These are phyloP conservation scores for Campylomormyrus numenius DNA, from an alignment of 2,113 vertebrate genomes.

Conservation along the genomic window DNA sequence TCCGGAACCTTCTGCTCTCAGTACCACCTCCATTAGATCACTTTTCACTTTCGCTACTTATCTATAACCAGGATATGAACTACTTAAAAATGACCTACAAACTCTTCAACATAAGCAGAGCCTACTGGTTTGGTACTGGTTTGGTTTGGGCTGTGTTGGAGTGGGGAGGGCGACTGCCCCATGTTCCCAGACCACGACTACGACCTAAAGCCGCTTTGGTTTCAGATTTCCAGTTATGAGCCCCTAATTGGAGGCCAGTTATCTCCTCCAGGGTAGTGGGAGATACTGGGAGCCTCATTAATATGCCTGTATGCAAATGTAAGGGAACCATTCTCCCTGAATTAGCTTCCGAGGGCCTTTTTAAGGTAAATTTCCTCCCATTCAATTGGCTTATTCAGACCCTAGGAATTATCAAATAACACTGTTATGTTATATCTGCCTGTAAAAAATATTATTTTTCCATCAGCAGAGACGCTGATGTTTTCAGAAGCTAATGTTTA, in stretches of 20 bases:
- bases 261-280: neutral
- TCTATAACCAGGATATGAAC: neutral
- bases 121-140: neutral
- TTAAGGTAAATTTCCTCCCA: slow-evolving; percentile 38
- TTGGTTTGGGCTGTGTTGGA: neutral
- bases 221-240: neutral
- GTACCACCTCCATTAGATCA: neutral
- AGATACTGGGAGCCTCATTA: neutral
- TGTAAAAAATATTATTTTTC: slow-evolving; percentile 38
- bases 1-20: neutral
- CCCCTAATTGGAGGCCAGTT: neutral
- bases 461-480: slow-evolving; percentile 37
- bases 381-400: slow-evolving; percentile 51
- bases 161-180: neutral
- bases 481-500: neutral
- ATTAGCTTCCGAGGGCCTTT: neutral
- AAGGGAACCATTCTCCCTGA: neutral
- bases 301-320: slow-evolving; percentile 11
- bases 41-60: neutral
- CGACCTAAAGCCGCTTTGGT: neutral
- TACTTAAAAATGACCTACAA: neutral
- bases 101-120: neutral
- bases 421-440: slow-evolving; percentile 21
- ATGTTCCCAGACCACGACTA: neutral
- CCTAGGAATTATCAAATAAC: slow-evolving; percentile 46